Evolutionary conservation across 2,888 invertebrate species (phyloP), one percentile per base, ranked within the genome.

Genomic region (Tipula helvola): DNA sequence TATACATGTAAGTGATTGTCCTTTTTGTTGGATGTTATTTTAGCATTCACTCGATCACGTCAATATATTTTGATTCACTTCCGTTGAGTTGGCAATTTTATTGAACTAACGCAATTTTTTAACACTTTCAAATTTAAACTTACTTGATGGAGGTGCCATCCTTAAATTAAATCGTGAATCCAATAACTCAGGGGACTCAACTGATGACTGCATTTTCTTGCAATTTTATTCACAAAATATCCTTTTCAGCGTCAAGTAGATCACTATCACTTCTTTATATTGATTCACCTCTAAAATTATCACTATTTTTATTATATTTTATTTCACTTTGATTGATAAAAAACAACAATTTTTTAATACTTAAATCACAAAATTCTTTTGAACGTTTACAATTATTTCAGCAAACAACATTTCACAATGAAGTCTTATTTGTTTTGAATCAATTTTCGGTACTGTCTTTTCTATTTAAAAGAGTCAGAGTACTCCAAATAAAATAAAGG

Each of bases 61-160:
- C 10, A 83, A 39, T 8, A 10, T 36, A 36, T 36, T 83, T 5
- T 36, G 3, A 36, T 39, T 3, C 13, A 84, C 36, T 84, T 41
- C 84, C 84, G n/a, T 39, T 71, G 28, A 71, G 5, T 84, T 84
- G 41, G n/a, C n/a, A 84, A 39, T 39, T 84, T 84, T 84, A 39
- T n/a, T 8, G 5, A 2, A 44, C 85, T n/a, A n/a, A 39, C 16
- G 36, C 13, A 3, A 13, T 2, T 36, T 85, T 85, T 85, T 28
- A 85, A 85, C 2, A 44, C 0, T 47, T 13, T 36, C 52, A n/a
- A 47, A 52, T 36, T 86, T 3, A 47, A 86, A 90, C 91, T 91
- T 90, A 91, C 91, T 91, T 88, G 91, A 91, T 88, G 90, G 89
- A 87, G 91, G 89, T 57, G 91, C 90, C 86, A 91, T 87, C 83